phyloP scores from a whole-genome alignment of 1,140 invertebrate genomes.

The Tetramorium alpestre region DNA sequence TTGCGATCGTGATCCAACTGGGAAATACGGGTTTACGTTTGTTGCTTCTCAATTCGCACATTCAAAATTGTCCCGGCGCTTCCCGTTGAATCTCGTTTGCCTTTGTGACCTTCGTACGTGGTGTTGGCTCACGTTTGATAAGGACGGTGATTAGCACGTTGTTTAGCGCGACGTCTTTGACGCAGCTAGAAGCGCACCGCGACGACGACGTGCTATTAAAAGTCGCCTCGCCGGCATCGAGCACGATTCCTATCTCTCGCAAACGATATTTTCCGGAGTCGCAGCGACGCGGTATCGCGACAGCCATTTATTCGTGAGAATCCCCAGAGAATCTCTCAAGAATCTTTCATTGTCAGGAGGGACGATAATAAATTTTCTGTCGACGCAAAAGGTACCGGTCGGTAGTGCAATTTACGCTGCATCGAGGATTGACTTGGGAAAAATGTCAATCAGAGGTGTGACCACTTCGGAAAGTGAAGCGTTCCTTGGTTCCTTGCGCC shows the following conservation, averaged over 20 bases:
- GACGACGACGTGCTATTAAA: neutral
- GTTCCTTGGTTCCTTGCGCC: slow-evolving; percentile 71
- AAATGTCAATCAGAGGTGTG: slow-evolving; percentile 84
- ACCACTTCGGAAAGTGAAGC: slow-evolving; percentile 71
- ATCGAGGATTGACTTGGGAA: slow-evolving; percentile 17
- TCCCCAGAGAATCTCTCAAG: neutral
- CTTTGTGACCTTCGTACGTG: neutral
- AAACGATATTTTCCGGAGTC: neutral
- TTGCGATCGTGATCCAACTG: neutral
- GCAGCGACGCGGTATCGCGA: neutral
- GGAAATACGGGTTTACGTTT: neutral
- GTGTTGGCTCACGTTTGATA: neutral
- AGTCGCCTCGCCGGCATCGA: neutral
- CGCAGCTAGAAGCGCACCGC: neutral
- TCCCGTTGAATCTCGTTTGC: neutral
- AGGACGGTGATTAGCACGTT: neutral
- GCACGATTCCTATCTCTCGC: neutral
- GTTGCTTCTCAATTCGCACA: neutral
- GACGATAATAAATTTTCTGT: slow-evolving; percentile 31
- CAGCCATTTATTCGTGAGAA: neutral
- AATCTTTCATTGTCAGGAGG: neutral
- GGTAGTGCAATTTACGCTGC: slow-evolving; percentile 13
- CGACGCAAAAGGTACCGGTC: neutral
- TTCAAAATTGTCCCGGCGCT: neutral
- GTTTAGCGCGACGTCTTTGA: neutral